Base-by-base conservation (phyloP, 30 jellyfish, hydroid and myxozoan genomes). In the Aurelia coerulea region DNA sequence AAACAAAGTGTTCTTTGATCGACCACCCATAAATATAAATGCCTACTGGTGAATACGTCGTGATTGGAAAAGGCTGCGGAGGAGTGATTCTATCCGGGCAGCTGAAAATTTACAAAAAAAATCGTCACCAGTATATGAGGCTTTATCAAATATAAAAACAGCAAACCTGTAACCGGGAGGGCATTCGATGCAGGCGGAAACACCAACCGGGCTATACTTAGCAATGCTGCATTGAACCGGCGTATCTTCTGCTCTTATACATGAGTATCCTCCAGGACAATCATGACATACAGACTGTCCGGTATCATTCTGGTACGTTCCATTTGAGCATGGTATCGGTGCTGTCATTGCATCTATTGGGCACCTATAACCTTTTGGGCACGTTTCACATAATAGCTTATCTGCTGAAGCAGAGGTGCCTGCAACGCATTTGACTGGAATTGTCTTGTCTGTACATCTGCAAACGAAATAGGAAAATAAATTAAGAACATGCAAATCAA, bases 341-440 rank as follows among this genome's bases (percentile, higher is more conserved):
- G 94, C 34, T n/a, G 91, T 49, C 82, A 81, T 19, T 39, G 79
- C 74, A 35, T 18, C 19, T 18, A 86, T 13, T 50, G 99, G 97
- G 78, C 99, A 95, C 64, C 79, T 65, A 66, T 68, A 62, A n/a
- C 99, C 99, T 42, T 29, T 65, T 29, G 99, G 99, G 69, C 99
- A 95, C 64, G 79, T 81, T 11, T 2, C 77, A 73, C 99, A 95
- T 33, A 81, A 52, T 73, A 78, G 17, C 18, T 65, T 71, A 72
- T 90, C 96, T 0, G 82, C 74, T 33, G 97, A 67, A 10, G 90
- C 92, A 51, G 76, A 80, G n/a, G 88, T 31, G 39, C 99, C 97
- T 66, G 64, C 63, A 2, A 68, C 4, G 73, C 99, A 94, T 29
- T 90, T 83, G 34, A 29, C 76, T 50, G 98, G 96, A 32, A 79